Conservation (phyloP, 92 coral and sea anemone species). For the Scolanthus callimorphus region DNA sequence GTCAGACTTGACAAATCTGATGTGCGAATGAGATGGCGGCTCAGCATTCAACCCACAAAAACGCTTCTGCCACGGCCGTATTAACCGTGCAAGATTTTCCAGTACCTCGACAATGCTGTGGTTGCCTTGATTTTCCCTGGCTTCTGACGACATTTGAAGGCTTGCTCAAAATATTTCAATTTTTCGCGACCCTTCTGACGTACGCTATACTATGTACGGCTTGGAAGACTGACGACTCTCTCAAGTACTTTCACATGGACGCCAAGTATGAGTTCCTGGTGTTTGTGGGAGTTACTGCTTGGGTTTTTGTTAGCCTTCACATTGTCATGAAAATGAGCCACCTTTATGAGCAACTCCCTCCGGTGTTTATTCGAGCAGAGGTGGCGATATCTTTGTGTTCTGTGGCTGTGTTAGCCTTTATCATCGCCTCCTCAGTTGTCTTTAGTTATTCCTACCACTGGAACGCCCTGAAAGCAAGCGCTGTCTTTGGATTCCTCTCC, state of each 20-base stretch:
- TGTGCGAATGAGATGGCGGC: too few relatives aligned
- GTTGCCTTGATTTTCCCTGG: constrained; percentile 46
- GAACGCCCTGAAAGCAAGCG: constrained; percentile 40
- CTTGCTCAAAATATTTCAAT: constrained; percentile 66
- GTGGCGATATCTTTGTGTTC: constrained; percentile 57
- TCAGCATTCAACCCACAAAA: too few relatives aligned
- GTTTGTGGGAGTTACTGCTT: constrained; percentile 77
- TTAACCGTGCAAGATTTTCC: not conserved
- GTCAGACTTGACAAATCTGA: too few relatives aligned
- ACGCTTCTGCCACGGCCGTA: not conserved
- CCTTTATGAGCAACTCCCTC: constrained; percentile 75
- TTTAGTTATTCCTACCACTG: constrained; percentile 15
- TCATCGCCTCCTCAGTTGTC: constrained; percentile 71
- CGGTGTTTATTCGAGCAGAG: constrained; percentile 49
- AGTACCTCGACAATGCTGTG: constrained; percentile 6
- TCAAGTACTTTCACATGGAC: constrained; percentile 10
- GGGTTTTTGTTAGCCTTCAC: constrained; percentile 70
- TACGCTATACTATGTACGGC: constrained; percentile 53
- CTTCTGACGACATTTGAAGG: constrained; percentile 59
- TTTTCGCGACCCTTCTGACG: constrained; percentile 59
- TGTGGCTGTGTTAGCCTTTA: constrained; percentile 50
- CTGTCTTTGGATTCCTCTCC: constrained; percentile 77
- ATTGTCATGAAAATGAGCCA: constrained; percentile 69
- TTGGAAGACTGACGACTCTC: constrained; percentile 26
- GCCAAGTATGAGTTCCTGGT: constrained; percentile 76